Evolutionary conservation across 2,888 invertebrate species (phyloP).

Genomic region (Creontiades dilutus): DNA sequence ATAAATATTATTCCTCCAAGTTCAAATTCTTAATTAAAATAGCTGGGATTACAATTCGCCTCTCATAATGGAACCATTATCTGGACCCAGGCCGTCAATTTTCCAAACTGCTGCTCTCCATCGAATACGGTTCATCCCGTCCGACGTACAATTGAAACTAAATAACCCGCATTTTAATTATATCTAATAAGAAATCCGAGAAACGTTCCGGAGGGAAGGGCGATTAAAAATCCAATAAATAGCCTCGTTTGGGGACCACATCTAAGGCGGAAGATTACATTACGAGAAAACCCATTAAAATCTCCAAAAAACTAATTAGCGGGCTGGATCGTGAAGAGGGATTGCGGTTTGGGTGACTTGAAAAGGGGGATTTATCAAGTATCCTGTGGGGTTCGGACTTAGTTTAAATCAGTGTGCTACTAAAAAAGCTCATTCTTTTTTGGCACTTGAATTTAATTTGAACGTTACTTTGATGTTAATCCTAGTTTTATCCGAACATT

Average conservation of each 20-base stretch:
- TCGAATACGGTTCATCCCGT: not conserved
- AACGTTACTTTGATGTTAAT: not conserved
- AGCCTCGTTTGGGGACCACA: not conserved
- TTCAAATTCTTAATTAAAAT: too few relatives aligned
- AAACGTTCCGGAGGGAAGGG: not conserved
- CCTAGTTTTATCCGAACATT: not conserved
- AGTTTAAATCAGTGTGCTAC: not conserved
- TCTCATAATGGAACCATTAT: too few relatives aligned
- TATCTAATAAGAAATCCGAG: not conserved
- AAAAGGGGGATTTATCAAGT: not conserved
- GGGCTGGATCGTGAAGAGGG: not conserved
- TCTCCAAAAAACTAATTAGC: conserved; percentile 3
- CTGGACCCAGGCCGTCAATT: too few relatives aligned
- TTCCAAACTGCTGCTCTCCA: not conserved
- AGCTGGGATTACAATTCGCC: too few relatives aligned
- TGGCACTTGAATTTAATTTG: not conserved
- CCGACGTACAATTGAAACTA: not conserved
- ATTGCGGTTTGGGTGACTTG: conserved; percentile 19
- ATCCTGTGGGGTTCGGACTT: not conserved
- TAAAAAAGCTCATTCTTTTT: not conserved
- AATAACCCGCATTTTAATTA: not conserved
- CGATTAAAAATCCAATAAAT: conserved; percentile 27
- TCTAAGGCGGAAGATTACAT: conserved; percentile 32
- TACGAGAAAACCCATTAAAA: conserved; percentile 12
- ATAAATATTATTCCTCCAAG: too few relatives aligned